Percentiles rank a stretch among this genome's conserved stretches.
These are phyloP conservation scores for Leptinotarsa lineolata DNA, from an alignment of 1,140 invertebrate species.

Conservation along the genomic window DNA sequence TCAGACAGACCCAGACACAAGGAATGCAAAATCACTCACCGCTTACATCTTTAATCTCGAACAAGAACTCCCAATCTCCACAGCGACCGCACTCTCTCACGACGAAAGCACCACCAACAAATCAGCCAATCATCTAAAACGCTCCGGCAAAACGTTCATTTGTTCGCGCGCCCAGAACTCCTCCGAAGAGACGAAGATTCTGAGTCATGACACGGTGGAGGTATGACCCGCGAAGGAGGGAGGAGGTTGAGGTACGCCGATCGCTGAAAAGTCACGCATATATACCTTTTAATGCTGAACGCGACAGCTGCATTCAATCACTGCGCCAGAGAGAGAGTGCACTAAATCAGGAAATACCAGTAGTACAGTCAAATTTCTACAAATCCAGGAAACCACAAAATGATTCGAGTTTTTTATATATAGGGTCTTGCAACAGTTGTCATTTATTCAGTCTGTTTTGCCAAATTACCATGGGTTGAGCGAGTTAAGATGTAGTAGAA, in stretches of 20 bases:
- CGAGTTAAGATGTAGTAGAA: too few species aligned
- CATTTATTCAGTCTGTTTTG: too few species aligned
- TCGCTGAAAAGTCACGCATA: background rate
- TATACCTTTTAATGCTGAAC: conserved; percentile 7
- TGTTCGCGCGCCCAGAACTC: background rate
- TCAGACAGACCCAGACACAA: too few species aligned
- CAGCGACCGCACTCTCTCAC: background rate
- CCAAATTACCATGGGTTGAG: too few species aligned
- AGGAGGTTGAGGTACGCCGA: background rate
- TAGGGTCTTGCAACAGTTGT: too few species aligned
- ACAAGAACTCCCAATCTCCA: background rate
- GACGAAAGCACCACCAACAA: background rate
- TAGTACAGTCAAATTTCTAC: too few species aligned
- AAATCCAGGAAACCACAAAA: too few species aligned
- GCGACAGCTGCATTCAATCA: conserved; percentile 4
- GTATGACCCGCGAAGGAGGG: background rate
- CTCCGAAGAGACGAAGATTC: background rate
- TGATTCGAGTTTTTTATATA: too few species aligned
- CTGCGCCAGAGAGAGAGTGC: background rate
- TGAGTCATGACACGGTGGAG: background rate
- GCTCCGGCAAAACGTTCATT: background rate
- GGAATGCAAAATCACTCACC: too few species aligned
- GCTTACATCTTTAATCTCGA: background rate
- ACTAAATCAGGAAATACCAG: too few species aligned
- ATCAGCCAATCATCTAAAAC: background rate